Base-by-base conservation (phyloP, 2,113 vertebrate species). In the Chlorodrepanis virens region DNA sequence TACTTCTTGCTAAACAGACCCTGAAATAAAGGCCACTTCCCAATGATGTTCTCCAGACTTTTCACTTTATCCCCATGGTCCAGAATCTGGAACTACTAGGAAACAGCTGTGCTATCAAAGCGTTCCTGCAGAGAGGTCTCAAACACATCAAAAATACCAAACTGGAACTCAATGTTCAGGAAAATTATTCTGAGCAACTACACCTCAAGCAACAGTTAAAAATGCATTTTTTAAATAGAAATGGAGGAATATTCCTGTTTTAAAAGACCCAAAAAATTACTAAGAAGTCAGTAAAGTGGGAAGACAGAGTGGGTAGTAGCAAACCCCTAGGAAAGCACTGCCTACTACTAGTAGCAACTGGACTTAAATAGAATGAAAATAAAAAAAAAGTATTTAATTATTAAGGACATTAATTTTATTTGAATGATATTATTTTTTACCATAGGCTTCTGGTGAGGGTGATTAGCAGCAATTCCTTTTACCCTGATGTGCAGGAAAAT, bases 51-150 rank as follows among this genome's bases (percentile, higher is more conserved):
- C 19, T 95, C 75, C 82, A 93, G 85, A 59, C 17, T 91, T 92
- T 77, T 60, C 31, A 54, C 49, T 95, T 95, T 40, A 54, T 96
- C 56, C 59, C 87, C 15, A 37, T 18, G 65, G 64, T 77, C 40
- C 75, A 64, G 37, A 77, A 80, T 74, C 47, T 96, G 87, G 93
- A 96, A 96, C 54, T 56, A 57, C 22, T 83, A 80, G 52, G 79
- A 93, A 96, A 81, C 94, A 96, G 59, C 90, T 96, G 95, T 90
- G 82, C 52, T 96, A 90, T 90, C 70, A 95, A 88, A 96, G 75
- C 82, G 93, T 88, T 97, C 71, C 22, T 96, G 42, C 39, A 23
- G 27, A 88, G 71, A 64, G 31, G 15, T 86, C 61, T 88, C 85
- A 65, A 88, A 74, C 12, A 63, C n/a, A 81, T 77, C 14, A 93